Conservation (phyloP, 2,797 vertebrate genomes). For the Choloepus didactylus region DNA sequence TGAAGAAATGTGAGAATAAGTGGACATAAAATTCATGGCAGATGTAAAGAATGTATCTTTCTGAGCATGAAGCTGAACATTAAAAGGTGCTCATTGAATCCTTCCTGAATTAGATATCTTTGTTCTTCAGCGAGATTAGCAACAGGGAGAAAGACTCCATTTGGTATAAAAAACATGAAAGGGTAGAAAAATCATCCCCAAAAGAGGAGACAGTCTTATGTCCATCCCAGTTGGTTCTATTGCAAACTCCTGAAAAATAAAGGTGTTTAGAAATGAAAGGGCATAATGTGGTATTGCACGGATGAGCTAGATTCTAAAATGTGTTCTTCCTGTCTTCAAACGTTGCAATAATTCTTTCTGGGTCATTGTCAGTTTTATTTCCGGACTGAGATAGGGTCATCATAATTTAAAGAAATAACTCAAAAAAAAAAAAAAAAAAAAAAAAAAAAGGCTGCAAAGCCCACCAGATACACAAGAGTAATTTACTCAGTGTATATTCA, state of each 20-base stretch:
- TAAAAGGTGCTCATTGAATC: neutral
- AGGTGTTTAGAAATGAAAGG: neutral
- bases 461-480: neutral
- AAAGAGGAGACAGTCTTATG: neutral
- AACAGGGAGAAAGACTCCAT: neutral
- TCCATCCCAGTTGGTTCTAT: neutral
- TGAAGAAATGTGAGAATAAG: neutral
- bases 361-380: neutral
- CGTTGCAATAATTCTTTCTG: neutral
- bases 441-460: neutral
- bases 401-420: neutral
- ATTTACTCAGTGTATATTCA: neutral
- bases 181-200: neutral
- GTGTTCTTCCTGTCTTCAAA: neutral
- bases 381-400: neutral
- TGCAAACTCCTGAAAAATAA: neutral
- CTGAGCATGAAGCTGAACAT: neutral
- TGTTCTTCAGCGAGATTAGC: neutral
- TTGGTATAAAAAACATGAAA: constrained; percentile 1
- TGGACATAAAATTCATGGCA: neutral
- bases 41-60: neutral
- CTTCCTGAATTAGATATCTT: neutral
- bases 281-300: neutral
- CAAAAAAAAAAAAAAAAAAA: neutral
- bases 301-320: neutral